Conservation (phyloP, 2,888 invertebrate genomes). For the Hoplodrina ambigua region DNA sequence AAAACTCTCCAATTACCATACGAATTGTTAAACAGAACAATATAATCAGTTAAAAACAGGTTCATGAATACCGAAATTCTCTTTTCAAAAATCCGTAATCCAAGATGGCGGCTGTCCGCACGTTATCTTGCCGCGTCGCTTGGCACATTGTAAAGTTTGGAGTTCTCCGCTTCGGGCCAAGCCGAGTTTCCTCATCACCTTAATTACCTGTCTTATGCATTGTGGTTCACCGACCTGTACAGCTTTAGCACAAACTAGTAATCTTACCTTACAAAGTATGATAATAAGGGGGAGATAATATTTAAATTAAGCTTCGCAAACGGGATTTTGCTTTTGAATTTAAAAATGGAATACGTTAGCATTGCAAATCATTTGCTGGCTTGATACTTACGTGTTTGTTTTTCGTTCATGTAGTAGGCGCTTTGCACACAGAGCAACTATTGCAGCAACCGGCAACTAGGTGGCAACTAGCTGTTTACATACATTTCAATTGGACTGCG, state of each 20-base stretch:
- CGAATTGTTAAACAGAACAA: too few species aligned
- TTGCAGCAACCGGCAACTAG: too few species aligned
- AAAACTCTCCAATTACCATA: too few species aligned
- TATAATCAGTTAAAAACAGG: not conserved
- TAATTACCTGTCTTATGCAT: slow-evolving; percentile 62
- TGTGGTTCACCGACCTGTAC: slow-evolving; percentile 36
- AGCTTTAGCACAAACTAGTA: slow-evolving; percentile 37
- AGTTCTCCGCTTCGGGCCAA: slow-evolving; percentile 9
- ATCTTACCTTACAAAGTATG: slow-evolving; percentile 29
- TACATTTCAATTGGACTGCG: too few species aligned
- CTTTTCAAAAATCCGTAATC: slow-evolving; percentile 20
- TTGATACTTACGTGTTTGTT: not conserved
- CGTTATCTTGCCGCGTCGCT: slow-evolving; percentile 42
- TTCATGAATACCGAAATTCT: not conserved
- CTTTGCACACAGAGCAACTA: too few species aligned
- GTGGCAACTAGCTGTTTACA: too few species aligned
- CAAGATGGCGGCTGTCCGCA: slow-evolving; percentile 1
- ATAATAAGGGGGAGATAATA: slow-evolving; percentile 35
- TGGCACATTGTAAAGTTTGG: slow-evolving; percentile 45
- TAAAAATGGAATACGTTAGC: slow-evolving; percentile 9
- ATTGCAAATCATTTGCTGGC: slow-evolving; percentile 11
- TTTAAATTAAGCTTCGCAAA: slow-evolving; percentile 34
- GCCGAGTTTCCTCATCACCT: slow-evolving; percentile 31
- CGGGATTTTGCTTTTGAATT: slow-evolving; percentile 18
- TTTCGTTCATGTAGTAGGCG: not conserved